Conservation (phyloP, 2,113 vertebrate genomes). For the Lutjanus erythropterus region DNA sequence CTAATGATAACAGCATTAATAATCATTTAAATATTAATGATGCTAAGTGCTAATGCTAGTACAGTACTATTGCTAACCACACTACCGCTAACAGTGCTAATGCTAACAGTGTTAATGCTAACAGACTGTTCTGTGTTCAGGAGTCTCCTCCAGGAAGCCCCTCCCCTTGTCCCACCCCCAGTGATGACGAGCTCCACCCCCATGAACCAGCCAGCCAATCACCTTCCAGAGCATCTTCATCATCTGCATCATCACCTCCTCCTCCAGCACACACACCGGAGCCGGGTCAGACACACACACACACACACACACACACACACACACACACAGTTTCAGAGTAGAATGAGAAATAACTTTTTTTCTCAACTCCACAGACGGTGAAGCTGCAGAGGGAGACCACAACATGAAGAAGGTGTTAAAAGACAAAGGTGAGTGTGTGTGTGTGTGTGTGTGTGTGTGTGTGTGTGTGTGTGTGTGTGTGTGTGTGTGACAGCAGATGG, state of each 20-base stretch:
- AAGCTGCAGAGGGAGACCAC: neutral
- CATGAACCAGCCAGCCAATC: slow-evolving; percentile 52
- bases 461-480: too few relatives aligned
- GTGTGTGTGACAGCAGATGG: neutral
- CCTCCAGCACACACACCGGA: slow-evolving; percentile 25
- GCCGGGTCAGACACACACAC: slow-evolving; percentile 25
- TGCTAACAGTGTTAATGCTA: slow-evolving; percentile 16
- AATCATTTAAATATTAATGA: too few relatives aligned
- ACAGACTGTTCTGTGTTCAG: slow-evolving; percentile 10
- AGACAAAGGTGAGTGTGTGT: slow-evolving; percentile 37
- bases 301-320: neutral
- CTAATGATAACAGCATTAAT: neutral
- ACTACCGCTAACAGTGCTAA: slow-evolving; percentile 11
- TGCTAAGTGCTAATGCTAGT: neutral
- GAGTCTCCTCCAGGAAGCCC: slow-evolving; percentile 33
- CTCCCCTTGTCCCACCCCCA: slow-evolving; percentile 33
- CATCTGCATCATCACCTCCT: slow-evolving; percentile 32
- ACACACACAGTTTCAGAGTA: neutral
- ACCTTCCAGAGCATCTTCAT: slow-evolving; percentile 56
- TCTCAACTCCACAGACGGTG: slow-evolving; percentile 15
- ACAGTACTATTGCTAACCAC: neutral
- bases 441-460: too few relatives aligned
- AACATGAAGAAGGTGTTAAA: neutral
- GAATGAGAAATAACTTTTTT: neutral
- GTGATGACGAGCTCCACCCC: slow-evolving; percentile 33